These are phyloP conservation scores for Conus canariensis DNA, from an alignment of 2,888 invertebrate species.

Conservation along the genomic window DNA sequence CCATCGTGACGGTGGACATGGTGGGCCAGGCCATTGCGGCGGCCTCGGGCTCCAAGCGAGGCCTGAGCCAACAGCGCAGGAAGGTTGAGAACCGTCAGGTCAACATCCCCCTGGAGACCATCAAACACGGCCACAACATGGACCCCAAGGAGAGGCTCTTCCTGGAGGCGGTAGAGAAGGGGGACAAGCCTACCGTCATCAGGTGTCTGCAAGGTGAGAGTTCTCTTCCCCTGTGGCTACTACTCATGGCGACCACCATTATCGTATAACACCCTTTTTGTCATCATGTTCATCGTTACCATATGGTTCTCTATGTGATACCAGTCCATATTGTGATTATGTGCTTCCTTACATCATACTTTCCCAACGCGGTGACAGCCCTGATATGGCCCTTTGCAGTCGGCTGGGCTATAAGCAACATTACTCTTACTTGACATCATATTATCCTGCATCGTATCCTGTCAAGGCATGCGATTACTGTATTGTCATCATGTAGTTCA, in stretches of 20 bases:
- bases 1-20: constrained; percentile 39
- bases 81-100: constrained; percentile 25
- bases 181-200: constrained; percentile 81
- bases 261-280: not conserved
- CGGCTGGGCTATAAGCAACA: too few relatives aligned
- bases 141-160: constrained; percentile 79
- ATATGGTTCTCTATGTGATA: too few relatives aligned
- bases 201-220: constrained; percentile 72
- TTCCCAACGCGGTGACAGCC: too few relatives aligned
- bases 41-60: constrained; percentile 25
- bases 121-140: constrained; percentile 68
- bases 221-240: not conserved
- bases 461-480: too few relatives aligned
- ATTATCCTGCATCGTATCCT: too few relatives aligned
- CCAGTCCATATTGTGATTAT: too few relatives aligned
- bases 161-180: constrained; percentile 81
- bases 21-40: constrained; percentile 37
- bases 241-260: not conserved
- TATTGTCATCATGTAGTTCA: too few relatives aligned
- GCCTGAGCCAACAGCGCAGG: not conserved
- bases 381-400: too few relatives aligned
- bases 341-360: too few relatives aligned
- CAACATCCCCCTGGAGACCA: constrained; percentile 54
- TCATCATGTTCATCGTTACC: not conserved
- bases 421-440: too few relatives aligned